Evolutionary conservation across 1,140 invertebrate species (phyloP).

Genomic region (Tetraneura akinire): DNA sequence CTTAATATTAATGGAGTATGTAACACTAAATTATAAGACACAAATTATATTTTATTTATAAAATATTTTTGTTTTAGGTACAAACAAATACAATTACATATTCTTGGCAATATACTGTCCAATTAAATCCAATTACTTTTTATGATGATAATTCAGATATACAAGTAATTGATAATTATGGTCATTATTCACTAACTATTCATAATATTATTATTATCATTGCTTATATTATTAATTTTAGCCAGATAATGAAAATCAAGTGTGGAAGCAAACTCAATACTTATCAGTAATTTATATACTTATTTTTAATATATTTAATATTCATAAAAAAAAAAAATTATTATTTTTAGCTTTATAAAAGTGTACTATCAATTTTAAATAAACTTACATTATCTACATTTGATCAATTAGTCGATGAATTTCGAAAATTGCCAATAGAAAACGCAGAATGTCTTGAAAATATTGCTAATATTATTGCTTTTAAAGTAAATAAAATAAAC

Average conservation of each 20-base stretch:
- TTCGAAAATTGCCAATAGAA: conserved; percentile 43
- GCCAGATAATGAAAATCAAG: conserved; percentile 38
- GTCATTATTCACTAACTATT: too few species aligned
- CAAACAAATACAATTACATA: conserved; percentile 37
- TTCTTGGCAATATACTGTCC: conserved; percentile 49
- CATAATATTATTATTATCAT: background rate
- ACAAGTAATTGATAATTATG: background rate
- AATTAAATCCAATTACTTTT: conserved; percentile 43
- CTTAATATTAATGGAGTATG: conserved; percentile 33
- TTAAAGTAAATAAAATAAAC: conserved; percentile 38
- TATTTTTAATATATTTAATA: background rate
- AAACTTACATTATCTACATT: conserved; percentile 38
- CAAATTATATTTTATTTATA: background rate
- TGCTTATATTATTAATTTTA: background rate
- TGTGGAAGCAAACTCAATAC: conserved; percentile 36
- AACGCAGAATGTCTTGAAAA: conserved; percentile 33
- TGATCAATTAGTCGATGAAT: conserved; percentile 10
- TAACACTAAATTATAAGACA: background rate
- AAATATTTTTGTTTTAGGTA: background rate
- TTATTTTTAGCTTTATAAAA: conserved; percentile 38
- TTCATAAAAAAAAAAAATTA: background rate
- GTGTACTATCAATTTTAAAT: conserved; percentile 34
- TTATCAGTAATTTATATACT: conserved; percentile 15
- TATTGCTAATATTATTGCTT: conserved; percentile 47
- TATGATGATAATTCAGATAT: conserved; percentile 26